Evolutionary conservation across 2,113 vertebrate genomes (phyloP).

Genomic region (Sinocyclocheilus rhinocerous): DNA sequence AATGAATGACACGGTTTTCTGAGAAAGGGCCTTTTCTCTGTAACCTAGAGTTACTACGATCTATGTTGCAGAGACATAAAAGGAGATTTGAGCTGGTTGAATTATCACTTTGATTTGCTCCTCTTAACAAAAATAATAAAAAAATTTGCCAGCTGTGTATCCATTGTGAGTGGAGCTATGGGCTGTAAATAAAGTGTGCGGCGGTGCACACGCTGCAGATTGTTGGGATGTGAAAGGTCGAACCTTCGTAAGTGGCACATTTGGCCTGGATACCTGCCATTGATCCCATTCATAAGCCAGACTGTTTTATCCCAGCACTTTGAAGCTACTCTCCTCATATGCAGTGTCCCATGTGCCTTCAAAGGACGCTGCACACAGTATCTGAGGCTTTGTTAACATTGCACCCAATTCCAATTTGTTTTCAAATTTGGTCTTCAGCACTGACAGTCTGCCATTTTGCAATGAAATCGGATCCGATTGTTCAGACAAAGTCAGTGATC

Average conservation of each 20-base stretch:
- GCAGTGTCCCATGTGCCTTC: constrained; percentile 63
- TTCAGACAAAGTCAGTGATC: neutral
- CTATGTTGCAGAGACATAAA: neutral
- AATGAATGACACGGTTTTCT: neutral
- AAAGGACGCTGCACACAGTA: constrained; percentile 26
- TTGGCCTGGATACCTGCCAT: constrained; percentile 49
- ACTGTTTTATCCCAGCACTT: constrained; percentile 65
- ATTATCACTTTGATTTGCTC: constrained; percentile 17
- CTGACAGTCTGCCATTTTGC: neutral
- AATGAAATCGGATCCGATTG: neutral
- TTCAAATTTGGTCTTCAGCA: neutral
- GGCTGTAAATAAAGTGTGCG: neutral
- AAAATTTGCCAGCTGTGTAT: neutral
- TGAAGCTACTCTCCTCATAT: constrained; percentile 64
- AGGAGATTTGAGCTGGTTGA: neutral
- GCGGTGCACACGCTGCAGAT: neutral
- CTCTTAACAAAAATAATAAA: neutral
- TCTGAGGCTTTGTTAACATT: neutral
- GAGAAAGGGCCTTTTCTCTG: neutral
- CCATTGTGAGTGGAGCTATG: constrained; percentile 1
- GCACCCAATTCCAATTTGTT: neutral
- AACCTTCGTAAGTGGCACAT: constrained; percentile 59
- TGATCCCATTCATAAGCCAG: constrained; percentile 64
- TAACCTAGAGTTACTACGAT: neutral
- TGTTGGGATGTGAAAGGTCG: constrained; percentile 52